Evolutionary conservation across 1,140 invertebrate species (phyloP), one percentile per base, ranked within the genome.

Genomic region (Procambarus virginalis): DNA sequence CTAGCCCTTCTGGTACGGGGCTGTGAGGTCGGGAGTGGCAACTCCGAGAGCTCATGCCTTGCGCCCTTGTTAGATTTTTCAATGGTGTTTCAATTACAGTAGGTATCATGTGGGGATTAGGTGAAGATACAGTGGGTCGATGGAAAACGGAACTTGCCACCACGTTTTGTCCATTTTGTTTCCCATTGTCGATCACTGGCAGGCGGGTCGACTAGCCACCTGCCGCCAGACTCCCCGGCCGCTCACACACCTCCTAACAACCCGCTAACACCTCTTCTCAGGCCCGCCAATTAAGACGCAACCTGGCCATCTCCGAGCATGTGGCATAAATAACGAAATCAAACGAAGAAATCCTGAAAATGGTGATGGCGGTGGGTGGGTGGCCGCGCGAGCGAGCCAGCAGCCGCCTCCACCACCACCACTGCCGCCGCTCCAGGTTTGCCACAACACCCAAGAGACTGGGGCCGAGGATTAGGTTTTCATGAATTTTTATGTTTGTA

Each of bases 11-110:
- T 45, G 34, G 22, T 75, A 17, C 49, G 6, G 12, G 20, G 45
- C 45, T 17, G 14, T 6, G 14, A 10, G 81, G 88, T 48, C 81
- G 88, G 75, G 34, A 48, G 48, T 46, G 55, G 55, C 75, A 49
- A 2, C 9, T 14, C 8, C 0, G 58, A 6, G 68, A 45, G 46
- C 48, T 1, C 1, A 84, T 75, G 89, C 83, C n/a, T 20, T 84
- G 78, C 34, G 90, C 51, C 84, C 81, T 49, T 87, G 84, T 91
- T 87, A 20, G 49, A 10, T 20, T 68, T 87, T 68, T 86, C 80
- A 91, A 91, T 91, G 84, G 90, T 91, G 90, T 91, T 91, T 91
- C 90, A 91, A 91, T 91, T 91, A 91, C 84, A 91, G 79, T 80
- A 55, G 84, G 90, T 86, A 91, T 91, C 90, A 91, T 86, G 90